phyloP scores from a whole-genome alignment of 2,797 vertebrate genomes.

The Ficedula albicollis region DNA sequence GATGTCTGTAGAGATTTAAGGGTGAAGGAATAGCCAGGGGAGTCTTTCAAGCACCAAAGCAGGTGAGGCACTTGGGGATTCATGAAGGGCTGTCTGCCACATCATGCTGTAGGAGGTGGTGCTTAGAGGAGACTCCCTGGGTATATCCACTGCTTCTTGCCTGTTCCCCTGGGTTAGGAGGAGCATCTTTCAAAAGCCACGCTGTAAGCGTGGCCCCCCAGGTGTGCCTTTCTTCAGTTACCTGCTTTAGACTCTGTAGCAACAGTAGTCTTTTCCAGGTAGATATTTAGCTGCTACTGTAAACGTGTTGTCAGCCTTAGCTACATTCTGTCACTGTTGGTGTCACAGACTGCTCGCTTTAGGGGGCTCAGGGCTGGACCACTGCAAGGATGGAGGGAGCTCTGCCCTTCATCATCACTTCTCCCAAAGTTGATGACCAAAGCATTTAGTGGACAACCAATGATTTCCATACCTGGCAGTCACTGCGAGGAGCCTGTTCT shows the following conservation, averaged over 20 bases:
- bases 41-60: background rate
- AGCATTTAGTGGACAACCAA: too few species aligned
- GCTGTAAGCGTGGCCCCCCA: background rate
- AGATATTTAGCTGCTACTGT: background rate
- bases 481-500: background rate
- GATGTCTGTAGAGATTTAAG: background rate
- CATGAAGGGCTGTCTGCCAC: background rate
- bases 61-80: background rate
- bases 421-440: background rate
- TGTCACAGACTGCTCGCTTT: background rate
- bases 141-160: background rate
- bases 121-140: background rate
- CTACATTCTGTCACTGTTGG: background rate
- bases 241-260: background rate
- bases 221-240: background rate
- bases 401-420: background rate
- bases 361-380: background rate
- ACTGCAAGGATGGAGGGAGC: background rate
- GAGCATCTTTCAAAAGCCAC: background rate
- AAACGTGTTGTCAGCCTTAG: background rate
- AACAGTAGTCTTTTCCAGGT: background rate
- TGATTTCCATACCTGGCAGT: background rate
- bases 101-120: background rate
- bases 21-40: background rate
- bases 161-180: background rate